Evolutionary conservation across 1,140 invertebrate species (phyloP).

Genomic region (Spodoptera frugiperda): DNA sequence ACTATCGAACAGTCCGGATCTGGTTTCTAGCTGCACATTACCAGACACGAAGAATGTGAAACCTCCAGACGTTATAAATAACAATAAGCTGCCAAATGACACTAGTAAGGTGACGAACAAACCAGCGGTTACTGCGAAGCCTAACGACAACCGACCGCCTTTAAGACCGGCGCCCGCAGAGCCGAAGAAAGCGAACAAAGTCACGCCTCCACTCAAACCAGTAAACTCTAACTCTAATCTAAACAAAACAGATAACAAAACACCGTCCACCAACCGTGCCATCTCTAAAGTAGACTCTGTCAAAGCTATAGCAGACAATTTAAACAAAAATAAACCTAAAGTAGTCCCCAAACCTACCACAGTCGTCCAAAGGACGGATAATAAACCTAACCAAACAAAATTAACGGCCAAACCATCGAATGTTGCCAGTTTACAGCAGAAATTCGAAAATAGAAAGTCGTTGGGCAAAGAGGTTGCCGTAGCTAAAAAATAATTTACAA

Average conservation of each 20-base stretch:
- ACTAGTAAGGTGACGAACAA: conserved; percentile 72
- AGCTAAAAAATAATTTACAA: conserved; percentile 70
- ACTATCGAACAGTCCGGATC: conserved; percentile 89
- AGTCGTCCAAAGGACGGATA: conserved; percentile 70
- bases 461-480: conserved; percentile 75
- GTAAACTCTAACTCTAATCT: conserved; percentile 62
- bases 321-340: conserved; percentile 81
- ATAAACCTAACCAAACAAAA: conserved; percentile 82
- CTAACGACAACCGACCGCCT: conserved; percentile 74
- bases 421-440: conserved; percentile 91
- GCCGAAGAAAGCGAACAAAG: conserved; percentile 74
- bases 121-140: conserved; percentile 65
- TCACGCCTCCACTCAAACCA: conserved; percentile 66
- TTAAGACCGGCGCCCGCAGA: conserved; percentile 65
- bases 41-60: conserved; percentile 84
- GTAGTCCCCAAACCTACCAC: conserved; percentile 76
- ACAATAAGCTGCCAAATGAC: conserved; percentile 74
- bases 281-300: conserved; percentile 75
- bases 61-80: conserved; percentile 88
- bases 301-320: conserved; percentile 78
- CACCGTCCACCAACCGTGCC: conserved; percentile 59
- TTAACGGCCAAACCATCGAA: conserved; percentile 88
- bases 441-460: conserved; percentile 88
- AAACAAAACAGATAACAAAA: conserved; percentile 69
- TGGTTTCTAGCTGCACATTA: conserved; percentile 89